Evolutionary conservation across 92 coral and sea anemone species (phyloP).

Genomic region (Epizoanthus ramosus): DNA sequence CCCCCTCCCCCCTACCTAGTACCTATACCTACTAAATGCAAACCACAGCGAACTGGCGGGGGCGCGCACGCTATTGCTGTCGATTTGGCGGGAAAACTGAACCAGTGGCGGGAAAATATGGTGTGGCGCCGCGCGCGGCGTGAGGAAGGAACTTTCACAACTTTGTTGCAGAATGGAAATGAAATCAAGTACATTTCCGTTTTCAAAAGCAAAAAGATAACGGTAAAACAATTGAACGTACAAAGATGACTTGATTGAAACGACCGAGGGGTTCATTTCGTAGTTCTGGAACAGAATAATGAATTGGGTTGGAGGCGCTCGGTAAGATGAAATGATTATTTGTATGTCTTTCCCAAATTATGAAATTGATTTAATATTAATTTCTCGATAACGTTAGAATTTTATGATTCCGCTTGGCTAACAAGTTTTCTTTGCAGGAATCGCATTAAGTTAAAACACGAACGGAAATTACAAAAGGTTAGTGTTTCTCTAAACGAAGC

Average conservation of each 20-base stretch:
- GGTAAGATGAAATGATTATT: slow-evolving; percentile 23
- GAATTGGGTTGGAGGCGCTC: slow-evolving; percentile 47
- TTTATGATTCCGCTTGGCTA: neutral
- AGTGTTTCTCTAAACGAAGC: neutral
- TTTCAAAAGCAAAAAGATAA: neutral
- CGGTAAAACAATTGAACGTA: too few species aligned
- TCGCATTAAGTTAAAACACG: slow-evolving; percentile 34
- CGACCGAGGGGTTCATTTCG: neutral
- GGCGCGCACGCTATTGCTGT: neutral
- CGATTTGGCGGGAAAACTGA: slow-evolving; percentile 18
- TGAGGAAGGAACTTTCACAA: neutral
- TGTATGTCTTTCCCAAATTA: neutral
- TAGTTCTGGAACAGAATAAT: neutral
- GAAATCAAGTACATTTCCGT: neutral
- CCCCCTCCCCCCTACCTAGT: too few species aligned
- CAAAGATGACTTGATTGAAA: too few species aligned
- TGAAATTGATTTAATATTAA: too few species aligned
- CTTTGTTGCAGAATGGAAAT: neutral
- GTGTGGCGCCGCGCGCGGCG: neutral
- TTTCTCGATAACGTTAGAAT: neutral
- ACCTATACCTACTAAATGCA: too few species aligned
- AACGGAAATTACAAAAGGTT: slow-evolving; percentile 41
- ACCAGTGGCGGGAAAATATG: slow-evolving; percentile 15
- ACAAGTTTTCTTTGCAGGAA: slow-evolving; percentile 3
- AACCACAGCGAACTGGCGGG: too few species aligned